phyloP scores from a whole-genome alignment of 1,140 invertebrate genomes.

The Oppia nitens region DNA sequence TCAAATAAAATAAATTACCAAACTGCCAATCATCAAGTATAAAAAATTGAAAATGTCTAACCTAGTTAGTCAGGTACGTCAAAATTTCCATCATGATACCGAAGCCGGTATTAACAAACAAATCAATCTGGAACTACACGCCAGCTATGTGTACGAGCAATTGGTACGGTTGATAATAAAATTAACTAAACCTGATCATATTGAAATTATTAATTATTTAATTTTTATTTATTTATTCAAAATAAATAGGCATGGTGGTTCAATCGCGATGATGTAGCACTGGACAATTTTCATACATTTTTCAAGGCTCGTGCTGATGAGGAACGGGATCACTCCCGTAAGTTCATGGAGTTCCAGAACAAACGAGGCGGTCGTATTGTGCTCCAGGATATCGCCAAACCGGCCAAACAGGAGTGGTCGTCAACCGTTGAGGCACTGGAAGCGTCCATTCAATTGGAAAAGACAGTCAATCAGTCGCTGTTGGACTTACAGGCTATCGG shows the following conservation, averaged over 20 bases:
- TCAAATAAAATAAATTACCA: too few relatives aligned
- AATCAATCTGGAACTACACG: constrained; percentile 59
- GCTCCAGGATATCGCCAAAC: constrained; percentile 19
- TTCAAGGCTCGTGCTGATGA: constrained; percentile 54
- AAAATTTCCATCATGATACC: constrained; percentile 57
- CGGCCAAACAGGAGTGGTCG: constrained; percentile 23
- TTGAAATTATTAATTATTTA: background rate
- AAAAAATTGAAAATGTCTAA: constrained; percentile 19
- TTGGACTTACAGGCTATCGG: constrained; percentile 47
- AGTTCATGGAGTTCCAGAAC: constrained; percentile 56
- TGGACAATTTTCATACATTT: constrained; percentile 48
- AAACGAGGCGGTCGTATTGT: constrained; percentile 54
- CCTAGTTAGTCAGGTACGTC: constrained; percentile 33
- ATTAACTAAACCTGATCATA: background rate
- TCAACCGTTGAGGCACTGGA: constrained; percentile 43
- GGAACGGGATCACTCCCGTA: constrained; percentile 54
- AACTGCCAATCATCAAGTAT: too few relatives aligned
- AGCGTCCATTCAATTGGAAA: constrained; percentile 54
- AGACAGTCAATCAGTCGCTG: constrained; percentile 54
- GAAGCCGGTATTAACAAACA: constrained; percentile 64
- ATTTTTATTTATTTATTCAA: background rate
- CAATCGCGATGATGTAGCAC: constrained; percentile 57
- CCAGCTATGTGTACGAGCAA: constrained; percentile 61
- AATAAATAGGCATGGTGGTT: constrained; percentile 67
- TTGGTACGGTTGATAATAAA: too few relatives aligned